phyloP scores from a whole-genome alignment of 1,140 invertebrate species.

The Drosophila pandora region DNA sequence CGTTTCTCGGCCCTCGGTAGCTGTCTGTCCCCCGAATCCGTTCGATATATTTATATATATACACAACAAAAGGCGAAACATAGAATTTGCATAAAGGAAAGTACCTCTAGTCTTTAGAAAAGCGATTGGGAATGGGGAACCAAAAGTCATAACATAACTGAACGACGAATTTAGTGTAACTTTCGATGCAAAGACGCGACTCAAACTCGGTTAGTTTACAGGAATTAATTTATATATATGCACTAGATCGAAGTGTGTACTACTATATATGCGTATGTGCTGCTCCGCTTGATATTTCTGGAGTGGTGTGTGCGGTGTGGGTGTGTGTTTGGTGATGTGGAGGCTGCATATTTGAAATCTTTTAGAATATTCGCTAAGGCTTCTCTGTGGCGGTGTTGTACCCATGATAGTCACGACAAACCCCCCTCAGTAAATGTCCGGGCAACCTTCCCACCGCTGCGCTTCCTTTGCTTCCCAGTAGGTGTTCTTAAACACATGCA shows the following conservation, averaged over 20 bases:
- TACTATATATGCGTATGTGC: slow-evolving; percentile 43
- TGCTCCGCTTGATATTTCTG: slow-evolving; percentile 22
- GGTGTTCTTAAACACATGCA: slow-evolving; percentile 93
- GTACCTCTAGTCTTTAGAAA: slow-evolving; percentile 9
- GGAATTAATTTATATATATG: slow-evolving; percentile 37
- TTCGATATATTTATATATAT: slow-evolving; percentile 47
- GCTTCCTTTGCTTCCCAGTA: slow-evolving; percentile 97
- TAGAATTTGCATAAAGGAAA: slow-evolving; percentile 40
- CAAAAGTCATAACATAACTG: slow-evolving; percentile 14
- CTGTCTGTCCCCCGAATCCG: slow-evolving; percentile 8
- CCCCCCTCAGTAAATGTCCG: slow-evolving; percentile 92
- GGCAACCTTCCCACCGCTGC: slow-evolving; percentile 95
- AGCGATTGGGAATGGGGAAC: slow-evolving; percentile 12
- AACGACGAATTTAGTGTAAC: slow-evolving; percentile 1
- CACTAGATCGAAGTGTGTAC: slow-evolving; percentile 44
- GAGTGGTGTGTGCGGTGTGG: not conserved
- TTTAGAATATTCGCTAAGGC: slow-evolving; percentile 64
- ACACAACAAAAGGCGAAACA: slow-evolving; percentile 65
- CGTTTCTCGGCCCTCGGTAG: slow-evolving; percentile 14
- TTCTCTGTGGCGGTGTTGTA: slow-evolving; percentile 31
- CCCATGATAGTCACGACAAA: not conserved
- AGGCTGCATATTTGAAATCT: slow-evolving; percentile 56
- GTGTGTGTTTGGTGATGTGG: slow-evolving; percentile 13
- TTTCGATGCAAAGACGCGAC: slow-evolving; percentile 29
- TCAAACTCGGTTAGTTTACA: slow-evolving; percentile 30